Evolutionary conservation across 2,888 invertebrate species (phyloP), one percentile per base, ranked within the genome.

Genomic region (Sceliomorpha sp.): DNA sequence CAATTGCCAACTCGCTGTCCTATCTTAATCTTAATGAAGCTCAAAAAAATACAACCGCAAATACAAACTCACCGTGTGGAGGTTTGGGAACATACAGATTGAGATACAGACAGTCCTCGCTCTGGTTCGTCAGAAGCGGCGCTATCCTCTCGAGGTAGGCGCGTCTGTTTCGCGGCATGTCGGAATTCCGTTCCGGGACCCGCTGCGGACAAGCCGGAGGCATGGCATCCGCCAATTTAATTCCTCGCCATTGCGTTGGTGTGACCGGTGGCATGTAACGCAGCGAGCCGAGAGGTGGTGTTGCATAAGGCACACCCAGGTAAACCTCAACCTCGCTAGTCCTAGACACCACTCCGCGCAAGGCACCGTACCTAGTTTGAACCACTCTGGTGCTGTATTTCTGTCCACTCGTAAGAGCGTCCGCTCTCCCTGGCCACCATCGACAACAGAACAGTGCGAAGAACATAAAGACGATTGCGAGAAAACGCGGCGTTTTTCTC

Each of bases 71-170:
- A 86, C 86, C 85, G 58, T 83, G 82, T 42, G 80, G 62, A 82
- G 91, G 91, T 80, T 95, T 92, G 72, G 98, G 98, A 74, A 97
- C 96, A 90, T 97, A 99, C 78, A 99, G 92, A 90, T 99, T 99
- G 87, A 99, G 93, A 89, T 97, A 98, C 80, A 99, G 94, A 89
- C 99, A 99, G 91, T 99, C 98, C 90, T 99, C 99, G 89, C 96
- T 96, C 90, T 98, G 98, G 88, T 98, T 96, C 82, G 93, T 92
- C 63, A 98, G 91, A 76, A 95, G 90, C 10, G 96, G 96, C 79
- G 95, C 89, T 77, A 98, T 90, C 72, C 95, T 93, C 84, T 96
- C 94, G 67, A 98, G 91, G 88, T 97, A 95, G 13, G 94, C 93
- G 73, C 96, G 93, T 50, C 97, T 92, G 44, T 94, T 95, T 64